Evolutionary conservation across 2,888 invertebrate species (phyloP), one percentile per base, ranked within the genome.

Genomic region (Ormyrus thymus): DNA sequence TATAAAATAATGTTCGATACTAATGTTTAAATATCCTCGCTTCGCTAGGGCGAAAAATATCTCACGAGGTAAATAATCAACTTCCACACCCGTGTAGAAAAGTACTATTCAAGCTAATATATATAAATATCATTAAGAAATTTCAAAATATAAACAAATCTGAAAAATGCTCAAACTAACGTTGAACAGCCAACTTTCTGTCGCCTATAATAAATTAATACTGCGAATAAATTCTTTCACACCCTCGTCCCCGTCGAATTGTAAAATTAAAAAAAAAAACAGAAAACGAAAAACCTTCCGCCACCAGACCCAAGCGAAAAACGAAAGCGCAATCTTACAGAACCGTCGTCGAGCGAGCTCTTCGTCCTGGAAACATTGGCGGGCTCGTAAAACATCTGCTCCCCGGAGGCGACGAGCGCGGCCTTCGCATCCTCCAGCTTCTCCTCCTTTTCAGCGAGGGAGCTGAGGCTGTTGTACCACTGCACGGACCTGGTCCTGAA

Each of bases 381-480:
- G 61, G 82, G 72, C 13, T 81, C 55, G 65, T 50, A 80, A n/a
- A 59, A 15, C 6, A 68, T 70, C 53, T 81, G 48, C 77, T 79
- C 62, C 58, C 81, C 15, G 56, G 64, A 7, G n/a, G 64, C 64
- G n/a, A 45, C 43, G 29, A 29, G 29, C 29, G 29, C 29, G 7
- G 7, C 56, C 8, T 46, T 72, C 51, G 55, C 81, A 76, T 71
- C 82, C 79, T 84, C 83, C 13, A 83, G 80, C 48, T 86, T 86
- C 75, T 87, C 81, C 48, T 86, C 86, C 75, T 87, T 86, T 79
- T 89, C 89, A 7, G 86, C 87, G 48, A 89, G 82, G 5, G 89
- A 89, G 45, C 86, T 82, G 50, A 89, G 83, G 84, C 89, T 89
- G 86, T 87, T 88, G 83, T 87, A 88, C 89, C 89, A 89, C 79